phyloP scores from a whole-genome alignment of 2,888 invertebrate genomes.

The Criorhina ranunculi region DNA sequence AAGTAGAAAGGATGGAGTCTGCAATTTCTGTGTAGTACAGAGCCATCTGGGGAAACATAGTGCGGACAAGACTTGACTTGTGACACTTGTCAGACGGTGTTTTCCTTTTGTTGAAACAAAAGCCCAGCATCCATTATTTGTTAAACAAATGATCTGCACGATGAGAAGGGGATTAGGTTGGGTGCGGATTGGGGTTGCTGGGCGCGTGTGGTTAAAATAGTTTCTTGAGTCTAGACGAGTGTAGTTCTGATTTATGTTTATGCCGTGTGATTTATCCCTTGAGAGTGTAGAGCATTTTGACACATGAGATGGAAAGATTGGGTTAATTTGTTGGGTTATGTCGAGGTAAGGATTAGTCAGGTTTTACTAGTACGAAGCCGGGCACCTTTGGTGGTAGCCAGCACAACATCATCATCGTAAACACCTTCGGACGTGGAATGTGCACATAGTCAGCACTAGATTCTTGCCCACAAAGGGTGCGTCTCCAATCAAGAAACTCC shows the following conservation, averaged over 20 bases:
- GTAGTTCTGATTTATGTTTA: conserved; percentile 34
- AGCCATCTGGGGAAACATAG: conserved; percentile 39
- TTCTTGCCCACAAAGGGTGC: no score
- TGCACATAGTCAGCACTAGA: no score
- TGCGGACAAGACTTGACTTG: conserved; percentile 61
- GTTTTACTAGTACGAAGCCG: no score
- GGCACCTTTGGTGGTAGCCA: no score
- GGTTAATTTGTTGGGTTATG: neutral
- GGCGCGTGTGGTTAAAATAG: conserved; percentile 47
- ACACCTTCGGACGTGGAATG: no score
- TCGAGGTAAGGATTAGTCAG: no score
- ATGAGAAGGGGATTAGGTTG: neutral
- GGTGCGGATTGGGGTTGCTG: neutral
- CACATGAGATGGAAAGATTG: no score
- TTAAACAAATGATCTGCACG: conserved; percentile 46
- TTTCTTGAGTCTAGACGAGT: conserved; percentile 55
- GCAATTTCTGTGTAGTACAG: conserved; percentile 17
- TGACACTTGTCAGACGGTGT: conserved; percentile 57
- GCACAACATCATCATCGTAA: no score
- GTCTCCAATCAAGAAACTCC: no score
- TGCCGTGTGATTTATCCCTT: conserved; percentile 20
- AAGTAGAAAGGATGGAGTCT: conserved; percentile 59
- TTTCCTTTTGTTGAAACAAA: conserved; percentile 28
- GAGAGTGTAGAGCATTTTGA: neutral
- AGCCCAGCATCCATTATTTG: conserved; percentile 49